These are phyloP conservation scores for Embidobia sp. DNA, from an alignment of 2,888 invertebrate species.

Conservation along the genomic window DNA sequence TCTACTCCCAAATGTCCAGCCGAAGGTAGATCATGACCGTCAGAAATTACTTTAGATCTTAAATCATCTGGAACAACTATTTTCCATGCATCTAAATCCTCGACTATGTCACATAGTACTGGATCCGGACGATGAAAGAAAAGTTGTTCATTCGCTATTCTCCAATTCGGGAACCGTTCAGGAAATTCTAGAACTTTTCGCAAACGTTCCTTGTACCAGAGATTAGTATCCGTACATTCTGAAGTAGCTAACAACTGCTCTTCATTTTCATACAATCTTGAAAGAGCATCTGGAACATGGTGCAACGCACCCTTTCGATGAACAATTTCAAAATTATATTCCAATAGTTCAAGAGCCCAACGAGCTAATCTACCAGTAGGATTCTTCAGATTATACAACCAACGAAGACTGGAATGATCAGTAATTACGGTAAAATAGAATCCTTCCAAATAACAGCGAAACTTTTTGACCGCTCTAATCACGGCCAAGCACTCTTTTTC, in stretches of 20 bases:
- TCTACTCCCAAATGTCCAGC: constrained; percentile 9
- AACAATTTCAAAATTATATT: constrained; percentile 53
- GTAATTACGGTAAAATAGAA: constrained; percentile 1
- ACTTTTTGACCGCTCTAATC: not conserved
- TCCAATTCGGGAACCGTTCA: constrained; percentile 1
- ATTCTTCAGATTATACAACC: constrained; percentile 41
- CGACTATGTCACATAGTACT: not conserved
- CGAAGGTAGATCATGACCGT: not conserved
- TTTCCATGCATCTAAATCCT: constrained; percentile 18
- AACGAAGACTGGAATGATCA: not conserved
- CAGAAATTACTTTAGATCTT: not conserved
- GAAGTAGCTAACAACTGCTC: no score
- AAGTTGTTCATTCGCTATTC: not conserved
- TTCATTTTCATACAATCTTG: constrained; percentile 18
- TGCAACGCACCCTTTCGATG: constrained; percentile 52
- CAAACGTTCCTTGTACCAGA: constrained; percentile 1
- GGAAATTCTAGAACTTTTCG: not conserved
- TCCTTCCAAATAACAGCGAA: constrained; percentile 2
- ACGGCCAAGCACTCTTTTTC: constrained; percentile 10
- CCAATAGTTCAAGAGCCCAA: constrained; percentile 53
- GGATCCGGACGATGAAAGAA: not conserved
- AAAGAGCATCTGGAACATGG: constrained; percentile 47
- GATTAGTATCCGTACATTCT: not conserved
- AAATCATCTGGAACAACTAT: not conserved
- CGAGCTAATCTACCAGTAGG: constrained; percentile 2